Conservation (phyloP, 2,113 vertebrate species). For the Chaetura pelagica region DNA sequence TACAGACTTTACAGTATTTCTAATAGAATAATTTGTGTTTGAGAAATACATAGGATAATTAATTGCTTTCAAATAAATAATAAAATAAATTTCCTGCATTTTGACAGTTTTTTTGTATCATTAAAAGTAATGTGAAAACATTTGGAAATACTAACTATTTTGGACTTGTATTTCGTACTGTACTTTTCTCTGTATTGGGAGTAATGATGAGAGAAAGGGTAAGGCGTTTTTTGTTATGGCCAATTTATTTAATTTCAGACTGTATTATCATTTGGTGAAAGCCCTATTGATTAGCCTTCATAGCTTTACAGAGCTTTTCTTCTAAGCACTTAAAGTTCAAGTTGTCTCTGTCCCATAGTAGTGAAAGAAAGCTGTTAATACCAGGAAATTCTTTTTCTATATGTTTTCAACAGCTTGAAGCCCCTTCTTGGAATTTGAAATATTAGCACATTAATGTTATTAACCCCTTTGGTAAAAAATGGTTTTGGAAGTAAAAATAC, state of each 20-base stretch:
- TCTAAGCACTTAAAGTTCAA: slow-evolving; percentile 69
- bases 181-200: slow-evolving; percentile 47
- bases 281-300: slow-evolving; percentile 69
- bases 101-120: background rate
- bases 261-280: slow-evolving; percentile 68
- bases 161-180: background rate
- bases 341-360: slow-evolving; percentile 49
- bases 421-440: slow-evolving; percentile 37
- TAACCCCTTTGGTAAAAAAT: slow-evolving; percentile 64
- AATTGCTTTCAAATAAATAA: background rate
- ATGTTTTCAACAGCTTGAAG: slow-evolving; percentile 55
- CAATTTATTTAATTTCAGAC: slow-evolving; percentile 68
- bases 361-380: slow-evolving; percentile 61
- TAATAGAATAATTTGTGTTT: background rate
- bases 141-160: background rate
- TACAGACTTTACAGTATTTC: background rate
- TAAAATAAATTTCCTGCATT: background rate
- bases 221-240: slow-evolving; percentile 60
- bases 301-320: slow-evolving; percentile 62
- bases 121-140: background rate
- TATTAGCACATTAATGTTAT: slow-evolving; percentile 71
- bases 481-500: slow-evolving; percentile 64
- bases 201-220: slow-evolving; percentile 44
- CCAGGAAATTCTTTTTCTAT: slow-evolving; percentile 61
- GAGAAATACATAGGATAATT: background rate